Evolutionary conservation across 53 echinoderm and acorn worm genomes (phyloP).

Genomic region (Holothuria scabra): DNA sequence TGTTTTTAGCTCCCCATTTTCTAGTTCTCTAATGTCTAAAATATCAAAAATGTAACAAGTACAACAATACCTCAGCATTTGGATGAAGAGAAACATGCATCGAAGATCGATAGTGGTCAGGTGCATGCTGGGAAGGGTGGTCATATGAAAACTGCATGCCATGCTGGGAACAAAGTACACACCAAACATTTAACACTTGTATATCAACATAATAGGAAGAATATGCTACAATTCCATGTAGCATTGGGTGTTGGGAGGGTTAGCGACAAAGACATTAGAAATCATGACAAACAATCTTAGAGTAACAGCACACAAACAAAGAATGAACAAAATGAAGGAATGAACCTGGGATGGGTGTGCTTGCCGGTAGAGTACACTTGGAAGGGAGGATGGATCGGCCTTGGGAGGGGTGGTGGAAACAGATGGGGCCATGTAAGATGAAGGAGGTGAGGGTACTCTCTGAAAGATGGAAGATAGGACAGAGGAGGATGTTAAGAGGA

Average conservation of each 20-base stretch:
- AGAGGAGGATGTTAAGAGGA: no score
- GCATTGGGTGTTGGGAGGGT: no score
- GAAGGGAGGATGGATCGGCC: conserved; percentile 10
- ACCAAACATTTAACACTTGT: neutral
- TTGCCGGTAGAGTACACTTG: conserved; percentile 17
- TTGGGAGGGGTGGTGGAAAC: conserved; percentile 5
- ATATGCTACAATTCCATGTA: no score
- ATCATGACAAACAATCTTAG: neutral
- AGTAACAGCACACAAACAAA: neutral
- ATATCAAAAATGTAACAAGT: no score
- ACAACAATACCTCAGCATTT: conserved; percentile 17
- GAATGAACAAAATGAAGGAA: neutral
- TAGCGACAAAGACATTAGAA: neutral
- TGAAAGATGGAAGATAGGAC: no score
- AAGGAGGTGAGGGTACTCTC: neutral
- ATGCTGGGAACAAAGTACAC: conserved; percentile 25
- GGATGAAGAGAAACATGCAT: conserved; percentile 24
- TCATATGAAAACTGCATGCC: neutral
- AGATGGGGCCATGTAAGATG: conserved; percentile 30
- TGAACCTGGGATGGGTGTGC: conserved; percentile 42
- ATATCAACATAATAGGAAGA: neutral
- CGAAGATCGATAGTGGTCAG: conserved; percentile 34
- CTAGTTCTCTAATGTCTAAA: no score
- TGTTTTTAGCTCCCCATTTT: no score
- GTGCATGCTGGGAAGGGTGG: conserved; percentile 35